Conservation (phyloP, 2,888 invertebrate species). For the Pinctada fucata region DNA sequence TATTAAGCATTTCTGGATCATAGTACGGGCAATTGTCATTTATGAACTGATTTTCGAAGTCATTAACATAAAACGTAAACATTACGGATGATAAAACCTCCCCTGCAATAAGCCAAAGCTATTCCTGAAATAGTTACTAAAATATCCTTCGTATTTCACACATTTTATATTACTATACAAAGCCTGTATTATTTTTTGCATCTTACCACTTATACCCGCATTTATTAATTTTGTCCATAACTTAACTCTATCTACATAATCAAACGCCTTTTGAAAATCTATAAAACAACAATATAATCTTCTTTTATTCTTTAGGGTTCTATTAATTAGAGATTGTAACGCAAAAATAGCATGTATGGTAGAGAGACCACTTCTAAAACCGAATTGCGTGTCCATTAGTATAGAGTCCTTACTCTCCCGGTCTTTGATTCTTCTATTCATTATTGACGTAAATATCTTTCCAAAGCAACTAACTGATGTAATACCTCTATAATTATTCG, state of each 20-base stretch:
- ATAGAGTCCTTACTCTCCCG: background rate
- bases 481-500: slow-evolving; percentile 1
- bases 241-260: background rate
- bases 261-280: slow-evolving; percentile 2
- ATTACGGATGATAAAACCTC: background rate
- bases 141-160: background rate
- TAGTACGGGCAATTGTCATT: background rate
- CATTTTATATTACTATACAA: slow-evolving; percentile 5
- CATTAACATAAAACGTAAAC: background rate
- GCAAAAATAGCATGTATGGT: background rate
- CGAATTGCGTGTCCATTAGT: background rate
- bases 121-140: background rate
- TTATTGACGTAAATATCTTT: slow-evolving; percentile 2
- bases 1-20: background rate
- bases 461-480: background rate
- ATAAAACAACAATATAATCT: slow-evolving; percentile 13
- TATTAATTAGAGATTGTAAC: background rate
- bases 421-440: background rate
- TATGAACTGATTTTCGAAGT: no score
- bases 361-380: background rate
- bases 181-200: background rate
- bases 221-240: background rate
- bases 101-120: background rate
- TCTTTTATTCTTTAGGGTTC: background rate
- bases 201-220: background rate